Evolutionary conservation across 2,888 invertebrate genomes (phyloP).

Genomic region (Euspilapteryx auroguttella): DNA sequence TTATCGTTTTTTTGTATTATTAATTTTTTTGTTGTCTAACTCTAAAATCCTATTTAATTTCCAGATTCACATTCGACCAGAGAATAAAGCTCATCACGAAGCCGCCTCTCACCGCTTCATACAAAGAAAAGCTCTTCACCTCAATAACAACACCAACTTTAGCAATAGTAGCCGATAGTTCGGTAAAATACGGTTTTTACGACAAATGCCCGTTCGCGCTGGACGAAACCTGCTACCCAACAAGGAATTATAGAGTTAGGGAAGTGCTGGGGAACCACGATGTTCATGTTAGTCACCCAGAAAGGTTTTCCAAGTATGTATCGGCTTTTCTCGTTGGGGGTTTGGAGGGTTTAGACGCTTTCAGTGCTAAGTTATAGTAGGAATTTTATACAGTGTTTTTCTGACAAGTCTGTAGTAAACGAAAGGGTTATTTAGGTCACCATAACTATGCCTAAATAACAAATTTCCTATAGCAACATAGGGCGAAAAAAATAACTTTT

Average conservation of each 20-base stretch:
- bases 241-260: constrained; percentile 19
- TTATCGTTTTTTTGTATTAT: too few relatives aligned
- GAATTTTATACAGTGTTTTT: too few relatives aligned
- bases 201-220: constrained; percentile 18
- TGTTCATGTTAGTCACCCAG: constrained; percentile 59
- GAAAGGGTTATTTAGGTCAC: too few relatives aligned
- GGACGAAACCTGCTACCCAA: constrained; percentile 18
- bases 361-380: constrained; percentile 4
- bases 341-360: constrained; percentile 3
- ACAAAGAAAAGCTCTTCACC: constrained; percentile 24
- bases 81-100: constrained; percentile 32
- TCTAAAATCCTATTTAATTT: constrained; percentile 6
- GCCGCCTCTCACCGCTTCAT: constrained; percentile 26
- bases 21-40: too few relatives aligned
- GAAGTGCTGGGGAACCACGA: constrained; percentile 59
- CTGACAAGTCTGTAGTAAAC: too few relatives aligned
- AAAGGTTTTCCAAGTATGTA: constrained; percentile 37
- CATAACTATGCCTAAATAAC: too few relatives aligned
- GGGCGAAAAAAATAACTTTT: too few relatives aligned
- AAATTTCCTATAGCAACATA: too few relatives aligned
- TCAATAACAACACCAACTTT: constrained; percentile 20
- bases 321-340: constrained; percentile 25
- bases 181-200: constrained; percentile 15
- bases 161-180: constrained; percentile 16
- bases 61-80: constrained; percentile 57